Evolutionary conservation across 2,888 invertebrate genomes (phyloP), one percentile per base, ranked within the genome.

Genomic region (Exephanes ischioxanthus): DNA sequence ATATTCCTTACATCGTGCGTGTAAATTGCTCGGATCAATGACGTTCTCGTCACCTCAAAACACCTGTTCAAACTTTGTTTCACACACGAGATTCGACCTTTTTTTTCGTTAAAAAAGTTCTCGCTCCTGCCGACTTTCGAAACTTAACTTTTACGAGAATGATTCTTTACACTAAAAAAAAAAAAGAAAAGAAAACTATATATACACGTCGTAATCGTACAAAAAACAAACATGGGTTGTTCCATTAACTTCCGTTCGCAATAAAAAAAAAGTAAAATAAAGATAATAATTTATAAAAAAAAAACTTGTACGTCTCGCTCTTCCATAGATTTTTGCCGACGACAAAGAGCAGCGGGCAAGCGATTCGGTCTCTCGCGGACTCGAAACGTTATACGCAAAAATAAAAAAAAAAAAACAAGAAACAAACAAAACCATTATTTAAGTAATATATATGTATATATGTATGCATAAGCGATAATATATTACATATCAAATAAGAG

Each of bases 391-490:
- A 66, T 16, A 48, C 53, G 72, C 14, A 9, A 58, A 22, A 58
- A 58, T 1, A 58, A 58, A 30, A 58, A 58, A 58, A 30, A 58
- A 53, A 70, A 68, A 63, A 33, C 7, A 37, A 45, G 14, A 45
- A 3, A 45, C 11, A 45, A 16, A 45, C 3, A 45, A 37, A 66
- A 73, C 78, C 48, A 67, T 75, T 84, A 73, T 86, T 85, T 87
- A 86, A 82, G 68, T 79, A 77, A 84, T 85, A 86, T 84, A 83
- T 75, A 78, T 86, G 77, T 86, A 84, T 86, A 82, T 87, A 83
- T 86, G 78, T 86, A 86, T 67, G 78, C 79, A 84, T 88, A 87
- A 82, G 82, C 82, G 82, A 85, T 88, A 88, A 88, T 88, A 88
- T 88, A 88, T 88, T 85, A 84, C 85, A 88, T 84, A 88, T 84